Evolutionary conservation across 2,888 invertebrate genomes (phyloP).

Genomic region (Baccha elongata): DNA sequence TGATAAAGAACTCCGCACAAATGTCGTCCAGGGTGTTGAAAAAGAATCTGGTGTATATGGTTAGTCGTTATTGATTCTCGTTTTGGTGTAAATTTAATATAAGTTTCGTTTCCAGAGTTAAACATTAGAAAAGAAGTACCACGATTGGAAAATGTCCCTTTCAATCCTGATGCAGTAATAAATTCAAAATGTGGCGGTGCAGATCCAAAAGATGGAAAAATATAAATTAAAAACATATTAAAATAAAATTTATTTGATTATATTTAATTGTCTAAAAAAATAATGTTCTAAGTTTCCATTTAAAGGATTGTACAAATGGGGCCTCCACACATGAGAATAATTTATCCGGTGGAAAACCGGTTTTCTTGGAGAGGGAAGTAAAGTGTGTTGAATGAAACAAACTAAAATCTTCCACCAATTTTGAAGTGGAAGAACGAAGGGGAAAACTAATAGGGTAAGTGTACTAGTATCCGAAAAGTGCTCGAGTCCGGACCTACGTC

Average conservation of each 20-base stretch:
- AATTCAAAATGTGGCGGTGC: constrained; percentile 77
- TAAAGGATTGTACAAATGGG: too few relatives aligned
- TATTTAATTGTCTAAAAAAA: too few relatives aligned
- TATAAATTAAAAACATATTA: neutral
- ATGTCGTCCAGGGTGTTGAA: constrained; percentile 89
- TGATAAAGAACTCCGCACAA: constrained; percentile 87
- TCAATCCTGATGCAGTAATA: constrained; percentile 84
- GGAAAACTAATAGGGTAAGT: too few relatives aligned
- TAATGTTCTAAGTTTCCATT: too few relatives aligned
- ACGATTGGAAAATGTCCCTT: constrained; percentile 85
- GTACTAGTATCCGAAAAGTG: too few relatives aligned
- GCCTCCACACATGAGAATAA: too few relatives aligned
- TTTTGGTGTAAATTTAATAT: neutral
- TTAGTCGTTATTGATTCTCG: constrained; percentile 78
- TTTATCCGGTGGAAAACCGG: too few relatives aligned
- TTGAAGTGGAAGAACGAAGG: too few relatives aligned
- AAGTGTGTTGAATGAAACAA: too few relatives aligned
- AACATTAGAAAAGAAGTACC: constrained; percentile 79
- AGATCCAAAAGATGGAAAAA: constrained; percentile 35
- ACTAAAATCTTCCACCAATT: too few relatives aligned
- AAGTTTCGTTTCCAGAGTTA: constrained; percentile 74
- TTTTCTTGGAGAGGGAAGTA: too few relatives aligned
- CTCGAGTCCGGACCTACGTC: too few relatives aligned
- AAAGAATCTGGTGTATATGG: constrained; percentile 87
- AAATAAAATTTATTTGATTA: neutral